Conservation (phyloP, 2,888 invertebrate genomes). For the Geotrupes spiniger region DNA sequence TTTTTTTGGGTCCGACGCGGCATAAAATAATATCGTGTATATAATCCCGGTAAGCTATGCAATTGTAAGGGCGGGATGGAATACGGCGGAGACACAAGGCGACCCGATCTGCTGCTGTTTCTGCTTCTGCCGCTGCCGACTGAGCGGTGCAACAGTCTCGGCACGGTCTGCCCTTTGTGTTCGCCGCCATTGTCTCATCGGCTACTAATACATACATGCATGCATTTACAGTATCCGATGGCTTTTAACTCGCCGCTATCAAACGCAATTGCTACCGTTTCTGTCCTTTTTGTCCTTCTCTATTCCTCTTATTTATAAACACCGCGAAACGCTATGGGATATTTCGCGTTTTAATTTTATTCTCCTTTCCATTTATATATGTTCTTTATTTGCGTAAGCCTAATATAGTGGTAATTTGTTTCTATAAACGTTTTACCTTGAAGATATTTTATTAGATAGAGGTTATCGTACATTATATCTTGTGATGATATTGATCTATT, state of each 20-base stretch:
- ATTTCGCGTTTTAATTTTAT: too few species aligned
- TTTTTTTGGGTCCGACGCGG: constrained; percentile 6
- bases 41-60: constrained; percentile 16
- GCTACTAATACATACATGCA: constrained; percentile 33
- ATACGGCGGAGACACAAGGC: constrained; percentile 21
- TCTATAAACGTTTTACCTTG: too few species aligned
- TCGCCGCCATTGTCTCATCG: constrained; percentile 30
- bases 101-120: constrained; percentile 23
- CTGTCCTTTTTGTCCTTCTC: constrained; percentile 19
- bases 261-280: constrained; percentile 30
- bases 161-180: constrained; percentile 23
- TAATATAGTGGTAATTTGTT: too few species aligned
- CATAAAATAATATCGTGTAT: constrained; percentile 10
- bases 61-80: constrained; percentile 14
- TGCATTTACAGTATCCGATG: constrained; percentile 29
- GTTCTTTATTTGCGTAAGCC: too few species aligned
- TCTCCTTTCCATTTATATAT: too few species aligned
- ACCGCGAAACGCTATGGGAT: constrained; percentile 4
- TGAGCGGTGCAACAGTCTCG: constrained; percentile 3
- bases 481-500: too few species aligned
- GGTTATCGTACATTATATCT: too few species aligned
- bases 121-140: constrained; percentile 11
- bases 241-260: constrained; percentile 30
- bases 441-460: too few species aligned
- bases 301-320: constrained; percentile 12